Base-by-base conservation (phyloP, 1,140 invertebrate species). In the Sinonovacula constricta region DNA sequence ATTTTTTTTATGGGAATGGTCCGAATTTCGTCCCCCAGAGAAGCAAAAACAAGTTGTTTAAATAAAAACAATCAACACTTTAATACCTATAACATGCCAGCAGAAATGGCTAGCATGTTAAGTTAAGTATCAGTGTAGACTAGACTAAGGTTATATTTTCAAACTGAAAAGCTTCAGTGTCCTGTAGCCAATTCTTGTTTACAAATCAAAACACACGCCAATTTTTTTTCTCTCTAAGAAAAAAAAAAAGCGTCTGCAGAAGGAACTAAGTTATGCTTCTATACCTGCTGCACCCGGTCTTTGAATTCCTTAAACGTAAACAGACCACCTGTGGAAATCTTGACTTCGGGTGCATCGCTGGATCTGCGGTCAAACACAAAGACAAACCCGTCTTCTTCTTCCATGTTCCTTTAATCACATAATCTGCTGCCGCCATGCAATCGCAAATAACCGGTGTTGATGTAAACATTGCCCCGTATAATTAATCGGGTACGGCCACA, bases 321-420 rank as follows among this genome's bases (percentile, higher is more conserved):
- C 36, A 89, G 65, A 2, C 82, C 85, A 33, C 80, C 81, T 18
- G 83, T 86, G 26, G 80, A 65, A 34, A 89, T 82, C 83, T 88
- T 88, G 22, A 85, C 71, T 63, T 88, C 87, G 24, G 87, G 87
- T 59, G 80, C 72, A 76, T 84, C 84, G n/a, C 76, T 80, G 49
- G 85, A 74, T 66, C 88, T 54, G 26, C 88, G 83, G 79, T 89
- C 88, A 81, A 84, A 88, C 22, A 89, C 80, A 75, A 82, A 89
- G 79, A 89, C 86, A 84, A 86, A 86, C 33, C 81, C 82, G 81
- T 87, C 85, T 24, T 86, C 85, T 4, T 86, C 82, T 30, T 85
- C 83, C 12, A 79, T 65, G n/a, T n/a, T n/a, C n/a, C n/a, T n/a
- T n/a, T n/a, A n/a, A n/a, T n/a, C n/a, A n/a, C n/a, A n/a, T n/a